These are phyloP conservation scores for Diadophis punctatus DNA, from an alignment of 2,113 vertebrate genomes.

Conservation along the genomic window DNA sequence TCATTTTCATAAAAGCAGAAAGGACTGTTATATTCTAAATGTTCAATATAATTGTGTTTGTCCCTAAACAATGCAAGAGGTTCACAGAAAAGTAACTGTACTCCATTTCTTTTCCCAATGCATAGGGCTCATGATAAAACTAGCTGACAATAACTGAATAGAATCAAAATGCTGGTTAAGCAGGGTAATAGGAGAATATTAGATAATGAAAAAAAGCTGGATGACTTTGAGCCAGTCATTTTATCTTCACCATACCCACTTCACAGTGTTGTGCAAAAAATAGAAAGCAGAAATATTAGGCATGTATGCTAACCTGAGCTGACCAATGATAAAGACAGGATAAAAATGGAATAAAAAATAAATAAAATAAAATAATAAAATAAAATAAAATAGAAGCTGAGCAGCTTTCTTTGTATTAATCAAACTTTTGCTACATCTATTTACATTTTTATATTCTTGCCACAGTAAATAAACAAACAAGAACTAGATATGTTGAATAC, in stretches of 20 bases:
- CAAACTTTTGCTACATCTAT: neutral
- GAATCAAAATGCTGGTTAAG: neutral
- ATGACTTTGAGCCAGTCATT: neutral
- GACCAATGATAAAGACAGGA: neutral
- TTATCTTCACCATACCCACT: neutral
- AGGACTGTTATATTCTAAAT: neutral
- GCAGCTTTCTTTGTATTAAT: neutral
- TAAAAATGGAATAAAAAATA: neutral
- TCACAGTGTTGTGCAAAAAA: neutral
- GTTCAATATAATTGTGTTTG: neutral
- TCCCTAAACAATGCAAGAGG: neutral
- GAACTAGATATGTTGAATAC: neutral
- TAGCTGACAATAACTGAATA: neutral
- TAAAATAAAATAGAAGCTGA: neutral
- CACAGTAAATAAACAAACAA: neutral
- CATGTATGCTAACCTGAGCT: neutral
- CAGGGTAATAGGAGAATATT: neutral
- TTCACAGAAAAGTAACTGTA: neutral
- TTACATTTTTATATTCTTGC: neutral
- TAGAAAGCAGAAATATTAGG: neutral
- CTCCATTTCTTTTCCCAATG: neutral
- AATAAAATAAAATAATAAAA: neutral
- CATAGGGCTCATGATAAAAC: neutral
- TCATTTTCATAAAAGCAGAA: neutral
- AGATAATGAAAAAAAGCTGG: neutral